Evolutionary conservation across 1,140 invertebrate species (phyloP), one percentile per base, ranked within the genome.

Genomic region (Hyles vespertilio): DNA sequence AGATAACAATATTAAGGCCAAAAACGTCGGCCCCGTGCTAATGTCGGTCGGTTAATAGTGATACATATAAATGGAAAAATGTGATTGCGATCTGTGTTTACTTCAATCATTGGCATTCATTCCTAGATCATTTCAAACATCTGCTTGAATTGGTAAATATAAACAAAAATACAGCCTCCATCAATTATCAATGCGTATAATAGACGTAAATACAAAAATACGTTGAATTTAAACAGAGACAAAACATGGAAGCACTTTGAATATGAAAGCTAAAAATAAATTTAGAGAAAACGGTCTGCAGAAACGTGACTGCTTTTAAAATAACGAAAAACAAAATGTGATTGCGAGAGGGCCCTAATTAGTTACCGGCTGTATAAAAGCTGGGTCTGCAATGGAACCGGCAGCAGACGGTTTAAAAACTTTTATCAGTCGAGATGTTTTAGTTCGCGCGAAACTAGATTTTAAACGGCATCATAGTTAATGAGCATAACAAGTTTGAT

Each of bases 1-100:
- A 87, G 81, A 87, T 87, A 81, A 77, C 78, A 87, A 84, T 82
- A 84, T 83, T 82, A 84, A 83, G 80, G 62, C 65, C 60, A 73
- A 79, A 77, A 79, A 73, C 51, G 69, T 55, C 62, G 65, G 61
- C 72, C 67, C 57, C 46, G 61, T 65, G 71, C 71, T 80, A 79
- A 81, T 81, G 76, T 77, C 56, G 58, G 58, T 62, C 70, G 72
- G 73, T 80, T 77, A 81, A 83, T 83, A 83, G 76, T 74, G 74
- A 80, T 84, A 70, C 71, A 79, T 79, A 84, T 84, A 80, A 74
- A 84, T 82, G 68, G 63, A 74, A 72, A 75, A 71, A 70, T 70
- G 69, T 70, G 36, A 40, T 40, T 40, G 8, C 36, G 36, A 40
- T 40, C 36, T 40, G 4, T 5, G 36, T 40, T 40, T 40, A 40